Evolutionary conservation across 2,797 vertebrate species (phyloP), one percentile per base, ranked within the genome.

Genomic region (Pseudomugil gertrudae): DNA sequence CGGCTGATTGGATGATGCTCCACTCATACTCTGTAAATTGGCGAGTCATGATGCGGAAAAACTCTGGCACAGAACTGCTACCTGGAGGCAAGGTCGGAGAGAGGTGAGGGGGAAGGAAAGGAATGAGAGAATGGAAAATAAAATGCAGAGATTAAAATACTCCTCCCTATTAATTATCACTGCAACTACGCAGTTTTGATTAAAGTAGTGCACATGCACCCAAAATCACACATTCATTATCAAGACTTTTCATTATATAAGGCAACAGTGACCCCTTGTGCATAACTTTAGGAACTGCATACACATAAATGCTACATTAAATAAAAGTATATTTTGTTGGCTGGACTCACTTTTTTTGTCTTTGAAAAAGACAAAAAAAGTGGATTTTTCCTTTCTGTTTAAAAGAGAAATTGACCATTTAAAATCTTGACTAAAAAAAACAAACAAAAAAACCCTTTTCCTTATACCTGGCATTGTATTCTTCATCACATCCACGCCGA

Each of bases 401-500:
- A 2, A 50, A 26, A 27, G 48, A 4, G 1, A 26, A 7, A 26
- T 24, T 13, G 14, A 1, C 2, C 5, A 51, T 15, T 14, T 1
- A 14, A 26, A 14, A 26, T 26, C 24, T 15, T 51, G 24, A 2
- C 11, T 14, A 7, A 13, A 13, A 51, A 0, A 9, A 2, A 15
- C 13, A 11, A n/a, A n/a, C n/a, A n/a, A n/a, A n/a, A n/a, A n/a
- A n/a, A n/a, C n/a, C n/a, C 2, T 40, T 1, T 5, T 15, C 3
- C 4, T 11, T 0, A 2, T 92, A 98, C 98, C 97, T 94, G 97
- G 96, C 85, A 94, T 92, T 70, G 84, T 79, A 54, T 93, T 98
- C 92, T 97, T 99, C 97, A 98, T 99, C 47, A 99, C 79, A 79
- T 99, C 98, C 76, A 98, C 87, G 26, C 97, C 97, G 64, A 98